phyloP scores from a whole-genome alignment of 2,888 invertebrate species.

The Brassicogethes aeneus region DNA sequence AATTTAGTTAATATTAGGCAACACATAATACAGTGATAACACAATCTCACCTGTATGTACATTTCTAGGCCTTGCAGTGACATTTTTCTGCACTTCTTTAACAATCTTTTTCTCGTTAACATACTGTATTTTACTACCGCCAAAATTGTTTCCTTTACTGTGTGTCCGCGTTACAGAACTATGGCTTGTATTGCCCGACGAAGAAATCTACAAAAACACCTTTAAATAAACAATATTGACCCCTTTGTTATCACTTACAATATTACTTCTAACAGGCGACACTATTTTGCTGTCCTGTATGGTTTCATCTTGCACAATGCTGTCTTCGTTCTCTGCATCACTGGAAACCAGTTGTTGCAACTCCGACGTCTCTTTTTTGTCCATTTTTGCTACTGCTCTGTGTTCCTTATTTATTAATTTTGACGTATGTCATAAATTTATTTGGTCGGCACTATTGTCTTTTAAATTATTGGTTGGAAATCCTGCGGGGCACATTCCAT shows the following conservation, averaged over 20 bases:
- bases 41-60: slow-evolving; percentile 39
- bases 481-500: too few species aligned
- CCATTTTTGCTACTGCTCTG: too few species aligned
- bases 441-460: too few species aligned
- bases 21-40: too few species aligned
- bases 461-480: too few species aligned
- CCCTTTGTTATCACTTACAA: slow-evolving; percentile 24
- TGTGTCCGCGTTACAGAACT: slow-evolving; percentile 35
- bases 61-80: slow-evolving; percentile 35
- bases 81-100: slow-evolving; percentile 24
- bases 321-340: slow-evolving; percentile 41
- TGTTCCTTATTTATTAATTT: too few species aligned
- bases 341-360: slow-evolving; percentile 40
- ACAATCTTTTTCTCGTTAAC: slow-evolving; percentile 36
- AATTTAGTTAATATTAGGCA: too few species aligned
- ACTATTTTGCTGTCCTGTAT: slow-evolving; percentile 35
- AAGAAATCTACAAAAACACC: slow-evolving; percentile 32
- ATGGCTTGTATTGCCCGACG: slow-evolving; percentile 39
- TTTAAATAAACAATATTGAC: not conserved
- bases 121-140: slow-evolving; percentile 34
- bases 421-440: too few species aligned
- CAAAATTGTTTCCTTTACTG: slow-evolving; percentile 23
- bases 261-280: slow-evolving; percentile 37
- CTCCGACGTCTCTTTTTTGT: slow-evolving; percentile 39
- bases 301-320: slow-evolving; percentile 36